These are phyloP conservation scores for Nesidiocoris tenuis DNA, from an alignment of 2,888 invertebrate species.

Conservation along the genomic window DNA sequence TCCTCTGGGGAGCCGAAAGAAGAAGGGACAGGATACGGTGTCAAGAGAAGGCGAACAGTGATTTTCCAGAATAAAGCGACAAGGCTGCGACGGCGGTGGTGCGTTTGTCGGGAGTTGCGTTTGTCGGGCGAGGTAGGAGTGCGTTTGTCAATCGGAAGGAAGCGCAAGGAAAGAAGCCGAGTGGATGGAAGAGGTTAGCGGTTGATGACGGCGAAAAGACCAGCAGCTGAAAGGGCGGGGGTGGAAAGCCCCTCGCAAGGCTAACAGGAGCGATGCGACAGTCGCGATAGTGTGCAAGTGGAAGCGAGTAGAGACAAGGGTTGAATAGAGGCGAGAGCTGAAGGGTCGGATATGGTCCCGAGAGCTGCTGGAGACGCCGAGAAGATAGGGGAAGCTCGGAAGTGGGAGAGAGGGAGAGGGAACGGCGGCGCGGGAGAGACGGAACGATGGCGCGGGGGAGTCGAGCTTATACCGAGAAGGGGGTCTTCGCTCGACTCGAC, in stretches of 20 bases:
- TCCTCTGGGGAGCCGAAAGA: constrained; percentile 11
- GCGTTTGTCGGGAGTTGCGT: too few species aligned
- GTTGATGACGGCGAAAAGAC: constrained; percentile 19
- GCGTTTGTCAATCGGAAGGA: constrained; percentile 29
- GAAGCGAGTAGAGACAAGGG: neutral
- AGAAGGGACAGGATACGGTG: constrained; percentile 1
- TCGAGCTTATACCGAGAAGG: neutral
- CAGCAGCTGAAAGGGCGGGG: neutral
- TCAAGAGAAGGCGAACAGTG: constrained; percentile 14
- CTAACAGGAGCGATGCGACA: neutral
- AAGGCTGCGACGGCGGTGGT: too few species aligned
- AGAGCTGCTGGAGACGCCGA: neutral
- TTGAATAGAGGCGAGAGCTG: neutral
- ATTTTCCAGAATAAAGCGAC: constrained; percentile 19
- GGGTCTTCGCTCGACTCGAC: neutral
- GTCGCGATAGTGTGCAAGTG: neutral
- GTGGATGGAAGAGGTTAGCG: constrained; percentile 11
- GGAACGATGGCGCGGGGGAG: neutral
- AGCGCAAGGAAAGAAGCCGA: constrained; percentile 7
- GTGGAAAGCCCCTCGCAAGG: neutral
- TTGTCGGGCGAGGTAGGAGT: constrained; percentile 1
- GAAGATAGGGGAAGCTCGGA: neutral
- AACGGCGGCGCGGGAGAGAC: neutral
- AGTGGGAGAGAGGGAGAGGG: neutral
- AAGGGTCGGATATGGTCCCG: neutral